These are phyloP conservation scores for Tetrax tetrax DNA, from an alignment of 2,113 vertebrate species.

Conservation along the genomic window DNA sequence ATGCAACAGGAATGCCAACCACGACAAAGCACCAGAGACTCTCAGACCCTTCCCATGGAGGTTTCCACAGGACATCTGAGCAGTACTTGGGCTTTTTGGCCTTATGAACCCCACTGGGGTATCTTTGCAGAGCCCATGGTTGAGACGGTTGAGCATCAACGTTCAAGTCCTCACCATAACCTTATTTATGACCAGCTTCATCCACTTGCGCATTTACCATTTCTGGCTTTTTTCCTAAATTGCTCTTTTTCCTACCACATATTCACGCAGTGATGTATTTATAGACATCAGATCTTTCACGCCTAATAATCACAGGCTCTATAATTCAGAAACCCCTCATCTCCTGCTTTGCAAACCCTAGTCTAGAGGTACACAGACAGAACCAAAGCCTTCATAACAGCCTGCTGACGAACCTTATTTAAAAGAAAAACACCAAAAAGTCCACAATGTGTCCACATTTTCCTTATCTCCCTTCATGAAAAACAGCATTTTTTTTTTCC, in stretches of 20 bases:
- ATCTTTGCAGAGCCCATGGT: neutral
- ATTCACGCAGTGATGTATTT: neutral
- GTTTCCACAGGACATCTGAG: rapidly evolving
- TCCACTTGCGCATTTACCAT: neutral
- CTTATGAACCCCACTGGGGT: neutral
- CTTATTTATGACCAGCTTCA: neutral
- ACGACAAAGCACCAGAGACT: neutral
- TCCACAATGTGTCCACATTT: rapidly evolving
- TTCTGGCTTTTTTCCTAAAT: neutral
- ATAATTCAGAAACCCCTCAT: neutral
- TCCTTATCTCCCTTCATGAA: neutral
- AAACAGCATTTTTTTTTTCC: neutral
- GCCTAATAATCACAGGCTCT: neutral
- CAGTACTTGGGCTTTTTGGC: neutral
- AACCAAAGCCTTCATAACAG: neutral
- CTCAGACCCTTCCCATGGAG: rapidly evolving
- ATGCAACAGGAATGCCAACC: neutral
- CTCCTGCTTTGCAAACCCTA: neutral
- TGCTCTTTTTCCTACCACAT: neutral
- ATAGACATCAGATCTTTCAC: neutral
- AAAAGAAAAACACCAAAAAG: neutral
- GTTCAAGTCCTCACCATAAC: neutral
- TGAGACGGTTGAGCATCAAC: neutral
- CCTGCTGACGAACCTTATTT: neutral
- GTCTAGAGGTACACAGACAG: neutral